Evolutionary conservation across 2,797 vertebrate genomes (phyloP), one percentile per base, ranked within the genome.

Genomic region (Lacerta agilis): DNA sequence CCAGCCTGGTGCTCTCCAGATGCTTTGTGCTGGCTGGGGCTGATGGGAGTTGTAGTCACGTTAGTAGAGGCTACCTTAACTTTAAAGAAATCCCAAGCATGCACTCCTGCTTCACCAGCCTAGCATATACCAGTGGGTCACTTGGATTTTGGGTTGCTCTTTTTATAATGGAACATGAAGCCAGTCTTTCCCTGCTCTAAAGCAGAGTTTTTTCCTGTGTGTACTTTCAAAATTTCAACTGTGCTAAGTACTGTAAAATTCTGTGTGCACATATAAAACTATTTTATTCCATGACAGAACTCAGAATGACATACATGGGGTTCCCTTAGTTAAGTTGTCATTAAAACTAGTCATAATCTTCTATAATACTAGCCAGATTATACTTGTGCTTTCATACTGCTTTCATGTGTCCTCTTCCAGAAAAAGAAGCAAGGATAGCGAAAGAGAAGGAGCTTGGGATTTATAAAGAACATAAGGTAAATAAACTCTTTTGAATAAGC

Each of bases 371-470:
- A n/a, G 83, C 66, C 88, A 15, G 43, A 69, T 93, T 72, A 86
- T 43, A 66, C 91, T 97, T 86, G 96, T 64, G 2, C 86, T 79
- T 64, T 86, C 43, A 76, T 36, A 77, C 84, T 84, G 15, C 87
- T 43, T 89, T 94, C 93, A 88, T 93, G 86, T 93, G 75, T 94
- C 83, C 23, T 86, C 92, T 97, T 97, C 83, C 94, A 99, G 99
- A 98, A 94, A 99, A 99, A 88, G 98, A 99, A 93, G 98, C 97
- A 8, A 97, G 97, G 91, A 99, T 99, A 85, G 98, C 98, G 0
- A 99, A 98, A 95, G 98, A 99, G 94, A 99, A 99, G 94, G 98
- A 97, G 92, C 98, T 99, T 2, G 99, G 99, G n/a, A 98, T 98
- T 95, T 99, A 99, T 96, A 99, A 99, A 94, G 99, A 99, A 79